Evolutionary conservation across 2,888 invertebrate genomes (phyloP), one percentile per base, ranked within the genome.

Genomic region (Idaea dimidiata): DNA sequence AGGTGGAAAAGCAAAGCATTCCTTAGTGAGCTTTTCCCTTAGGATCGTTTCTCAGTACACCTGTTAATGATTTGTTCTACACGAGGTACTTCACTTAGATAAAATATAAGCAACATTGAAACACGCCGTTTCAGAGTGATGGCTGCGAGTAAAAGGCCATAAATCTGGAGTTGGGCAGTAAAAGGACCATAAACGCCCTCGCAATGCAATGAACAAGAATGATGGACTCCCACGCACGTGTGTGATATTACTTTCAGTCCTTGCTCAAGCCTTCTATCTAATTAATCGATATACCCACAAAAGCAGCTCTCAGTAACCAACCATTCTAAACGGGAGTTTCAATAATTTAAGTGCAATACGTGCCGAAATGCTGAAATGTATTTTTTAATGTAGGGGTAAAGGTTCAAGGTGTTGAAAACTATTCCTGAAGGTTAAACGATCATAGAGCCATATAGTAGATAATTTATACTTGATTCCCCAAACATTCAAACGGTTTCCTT

Each of bases 171-270:
- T 43, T 53, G 59, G 43, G 54, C 61, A 64, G 61, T 66, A 71
- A 65, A 66, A 64, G 2, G 32, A 59, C 62, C 56, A 55, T 72
- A 17, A 64, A 64, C 62, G 56, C 55, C 43, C 63, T 16, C 61
- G 54, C 17, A 16, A 43, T 43, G 43, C 43, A 43, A 43, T 43
- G 43, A 43, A 43, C 43, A 43, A 43, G 43, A 43, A 43, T 43
- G 43, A 43, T 43, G 43, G 43, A 43, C 43, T 14, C 43, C 43
- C 43, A 43, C 43, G 43, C 43, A 43, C 43, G 14, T 14, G 43
- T 43, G 43, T 43, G 43, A 43, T 43, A 43, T 43, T 43, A 43
- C 43, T 43, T 43, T 43, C 43, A 43, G 43, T 43, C 14, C 43
- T 43, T 24, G 24, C 24, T 24, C 24, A 24, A 6, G 5, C 24